Conservation (phyloP, 2,113 vertebrate genomes). For the Esox niger region DNA sequence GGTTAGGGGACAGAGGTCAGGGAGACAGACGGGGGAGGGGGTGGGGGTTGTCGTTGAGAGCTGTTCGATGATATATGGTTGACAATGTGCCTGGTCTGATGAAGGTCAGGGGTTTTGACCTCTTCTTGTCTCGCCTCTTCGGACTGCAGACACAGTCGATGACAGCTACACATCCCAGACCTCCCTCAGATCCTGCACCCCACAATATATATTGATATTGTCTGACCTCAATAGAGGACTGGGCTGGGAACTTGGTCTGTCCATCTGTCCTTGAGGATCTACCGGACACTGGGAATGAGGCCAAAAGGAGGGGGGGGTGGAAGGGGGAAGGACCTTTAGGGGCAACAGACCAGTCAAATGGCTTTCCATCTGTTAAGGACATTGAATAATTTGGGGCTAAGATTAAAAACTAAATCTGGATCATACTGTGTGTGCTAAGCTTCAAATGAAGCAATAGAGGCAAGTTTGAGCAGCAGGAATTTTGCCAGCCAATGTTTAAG, state of each 20-base stretch:
- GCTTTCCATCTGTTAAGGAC: background rate
- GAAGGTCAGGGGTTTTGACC: slow-evolving; percentile 57
- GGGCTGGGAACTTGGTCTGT: slow-evolving; percentile 55
- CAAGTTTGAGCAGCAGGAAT: no score
- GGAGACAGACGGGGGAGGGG: no score
- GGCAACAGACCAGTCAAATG: background rate
- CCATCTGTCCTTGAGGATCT: slow-evolving; percentile 48
- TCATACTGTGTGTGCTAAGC: no score
- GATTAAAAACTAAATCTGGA: no score
- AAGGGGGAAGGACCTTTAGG: background rate
- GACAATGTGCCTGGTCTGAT: slow-evolving; percentile 59
- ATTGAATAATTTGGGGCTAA: no score
- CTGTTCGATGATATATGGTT: slow-evolving; percentile 53
- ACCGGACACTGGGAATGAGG: slow-evolving; percentile 26
- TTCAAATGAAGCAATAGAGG: no score
- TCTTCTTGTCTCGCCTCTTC: slow-evolving; percentile 33
- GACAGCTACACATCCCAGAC: slow-evolving; percentile 23
- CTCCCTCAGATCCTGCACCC: slow-evolving; percentile 1
- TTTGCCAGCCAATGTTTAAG: no score
- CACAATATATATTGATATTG: slow-evolving; percentile 49
- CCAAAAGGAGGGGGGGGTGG: background rate
- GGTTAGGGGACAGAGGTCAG: no score
- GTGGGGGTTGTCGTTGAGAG: slow-evolving; percentile 15
- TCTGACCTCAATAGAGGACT: slow-evolving; percentile 65
- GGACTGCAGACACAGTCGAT: slow-evolving; percentile 21